Percentiles rank a stretch among this genome's conserved stretches.
These are phyloP conservation scores for Fulica atra DNA, from an alignment of 2,113 vertebrate species.

Conservation along the genomic window DNA sequence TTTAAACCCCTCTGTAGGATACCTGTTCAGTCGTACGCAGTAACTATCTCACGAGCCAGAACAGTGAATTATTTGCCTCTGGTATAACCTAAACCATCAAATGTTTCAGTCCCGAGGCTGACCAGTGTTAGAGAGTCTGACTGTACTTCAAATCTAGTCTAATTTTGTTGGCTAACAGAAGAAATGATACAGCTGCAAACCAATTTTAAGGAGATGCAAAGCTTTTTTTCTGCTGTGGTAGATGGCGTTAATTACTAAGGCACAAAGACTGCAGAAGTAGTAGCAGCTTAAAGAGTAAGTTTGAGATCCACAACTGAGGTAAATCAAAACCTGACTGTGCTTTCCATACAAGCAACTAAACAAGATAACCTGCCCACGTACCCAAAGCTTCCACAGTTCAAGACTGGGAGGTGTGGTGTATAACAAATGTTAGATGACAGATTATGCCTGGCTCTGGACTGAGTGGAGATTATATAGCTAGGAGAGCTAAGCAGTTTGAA, in stretches of 20 bases:
- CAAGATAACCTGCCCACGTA: not conserved
- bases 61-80: not conserved
- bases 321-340: not conserved
- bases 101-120: not conserved
- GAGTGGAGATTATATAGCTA: not conserved
- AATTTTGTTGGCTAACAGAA: not conserved
- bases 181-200: not conserved
- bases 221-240: not conserved
- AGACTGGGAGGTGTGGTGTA: not conserved
- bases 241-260: not conserved
- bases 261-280: not conserved
- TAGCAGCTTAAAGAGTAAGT: not conserved
- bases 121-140: not conserved
- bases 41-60: not conserved
- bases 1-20: not conserved
- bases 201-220: not conserved
- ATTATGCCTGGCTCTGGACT: not conserved
- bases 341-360: slow-evolving; percentile 10
- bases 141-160: not conserved
- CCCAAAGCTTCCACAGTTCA: not conserved
- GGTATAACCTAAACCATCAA: not conserved
- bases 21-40: not conserved
- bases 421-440: not conserved
- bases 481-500: slow-evolving; percentile 5
- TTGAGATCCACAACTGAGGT: not conserved